Evolutionary conservation across 2,888 invertebrate species (phyloP).

Genomic region (Euzetes globulus): DNA sequence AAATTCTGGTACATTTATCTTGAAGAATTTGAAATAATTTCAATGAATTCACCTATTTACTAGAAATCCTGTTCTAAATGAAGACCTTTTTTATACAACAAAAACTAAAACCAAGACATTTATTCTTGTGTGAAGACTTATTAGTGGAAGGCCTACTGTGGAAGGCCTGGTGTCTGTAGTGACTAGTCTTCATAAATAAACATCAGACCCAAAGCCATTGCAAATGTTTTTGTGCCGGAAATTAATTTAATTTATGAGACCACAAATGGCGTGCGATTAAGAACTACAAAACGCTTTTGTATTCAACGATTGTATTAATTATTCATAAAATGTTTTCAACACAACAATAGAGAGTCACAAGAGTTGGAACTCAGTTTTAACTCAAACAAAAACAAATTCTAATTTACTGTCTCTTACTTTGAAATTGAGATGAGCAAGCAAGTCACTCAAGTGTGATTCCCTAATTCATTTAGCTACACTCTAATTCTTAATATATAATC

Average conservation of each 20-base stretch:
- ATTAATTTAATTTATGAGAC: conserved; percentile 19
- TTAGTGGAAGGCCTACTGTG: background rate
- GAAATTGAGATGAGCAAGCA: too few species aligned
- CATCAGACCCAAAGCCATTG: background rate
- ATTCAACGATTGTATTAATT: background rate
- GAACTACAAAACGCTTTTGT: background rate
- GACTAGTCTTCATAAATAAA: conserved; percentile 13
- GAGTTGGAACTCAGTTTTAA: background rate
- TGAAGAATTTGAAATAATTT: too few species aligned
- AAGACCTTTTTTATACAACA: too few species aligned
- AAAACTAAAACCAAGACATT: too few species aligned
- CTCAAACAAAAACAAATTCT: background rate
- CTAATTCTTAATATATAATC: too few species aligned
- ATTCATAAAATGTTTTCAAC: conserved; percentile 14
- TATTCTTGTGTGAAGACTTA: background rate
- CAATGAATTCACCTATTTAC: too few species aligned
- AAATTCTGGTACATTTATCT: too few species aligned
- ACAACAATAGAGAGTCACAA: background rate
- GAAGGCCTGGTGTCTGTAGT: background rate
- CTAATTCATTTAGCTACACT: too few species aligned
- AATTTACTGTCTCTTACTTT: background rate
- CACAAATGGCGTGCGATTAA: conserved; percentile 16
- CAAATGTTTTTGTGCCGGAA: background rate
- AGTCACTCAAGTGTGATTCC: too few species aligned
- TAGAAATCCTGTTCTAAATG: too few species aligned